Evolutionary conservation across 2,113 vertebrate species (phyloP).

Genomic region (Pyrgilauda ruficollis): DNA sequence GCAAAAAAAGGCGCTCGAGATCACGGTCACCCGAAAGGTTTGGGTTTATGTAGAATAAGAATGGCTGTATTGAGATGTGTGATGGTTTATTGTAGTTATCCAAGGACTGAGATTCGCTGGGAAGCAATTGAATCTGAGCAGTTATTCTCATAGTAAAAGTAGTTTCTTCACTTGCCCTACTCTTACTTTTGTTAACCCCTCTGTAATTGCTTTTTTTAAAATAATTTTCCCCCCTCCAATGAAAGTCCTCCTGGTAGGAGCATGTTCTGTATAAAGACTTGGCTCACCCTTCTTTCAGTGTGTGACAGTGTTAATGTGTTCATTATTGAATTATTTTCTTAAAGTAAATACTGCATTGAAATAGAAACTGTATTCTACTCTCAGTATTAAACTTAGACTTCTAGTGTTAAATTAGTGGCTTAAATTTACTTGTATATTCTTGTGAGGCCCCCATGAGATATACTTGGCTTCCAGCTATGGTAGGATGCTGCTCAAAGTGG

Average conservation of each 20-base stretch:
- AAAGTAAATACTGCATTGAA: background rate
- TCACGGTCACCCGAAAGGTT: slow-evolving; percentile 99
- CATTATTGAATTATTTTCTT: background rate
- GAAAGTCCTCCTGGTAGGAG: background rate
- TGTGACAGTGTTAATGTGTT: background rate
- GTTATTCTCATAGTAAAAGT: background rate
- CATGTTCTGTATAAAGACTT: background rate
- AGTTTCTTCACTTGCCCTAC: background rate
- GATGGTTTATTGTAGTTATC: background rate
- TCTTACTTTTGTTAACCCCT: background rate
- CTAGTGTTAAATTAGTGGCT: background rate
- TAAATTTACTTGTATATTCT: background rate
- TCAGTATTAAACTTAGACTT: background rate
- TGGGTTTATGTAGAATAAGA: slow-evolving; percentile 99
- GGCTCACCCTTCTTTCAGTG: background rate
- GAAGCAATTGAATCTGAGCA: background rate
- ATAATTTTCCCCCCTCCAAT: background rate
- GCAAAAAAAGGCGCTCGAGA: slow-evolving; percentile 97
- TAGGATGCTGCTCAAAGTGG: slow-evolving; percentile 7
- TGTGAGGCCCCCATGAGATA: slow-evolving; percentile 9
- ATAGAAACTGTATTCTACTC: background rate
- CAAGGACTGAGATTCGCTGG: slow-evolving; percentile 30
- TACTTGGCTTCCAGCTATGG: slow-evolving; percentile 44
- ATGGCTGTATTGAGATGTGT: slow-evolving; percentile 79
- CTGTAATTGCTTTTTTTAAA: background rate